Evolutionary conservation across 1,140 invertebrate genomes (phyloP).

Genomic region (Macrosteles quadrilineatus): DNA sequence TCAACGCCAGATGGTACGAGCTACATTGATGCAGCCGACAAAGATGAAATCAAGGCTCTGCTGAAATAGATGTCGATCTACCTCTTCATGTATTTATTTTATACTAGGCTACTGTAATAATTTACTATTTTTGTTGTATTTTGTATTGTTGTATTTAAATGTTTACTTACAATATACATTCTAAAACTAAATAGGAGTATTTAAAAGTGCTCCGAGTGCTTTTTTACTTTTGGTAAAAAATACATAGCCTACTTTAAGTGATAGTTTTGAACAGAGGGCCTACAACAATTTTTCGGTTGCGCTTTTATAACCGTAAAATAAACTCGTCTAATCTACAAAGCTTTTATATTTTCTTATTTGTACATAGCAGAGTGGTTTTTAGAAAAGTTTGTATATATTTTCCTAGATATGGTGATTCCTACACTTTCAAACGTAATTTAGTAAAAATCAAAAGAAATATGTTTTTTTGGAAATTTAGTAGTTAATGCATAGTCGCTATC

Average conservation of each 20-base stretch:
- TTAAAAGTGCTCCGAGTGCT: not conserved
- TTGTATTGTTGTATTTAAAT: conserved; percentile 17
- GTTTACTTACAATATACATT: conserved; percentile 19
- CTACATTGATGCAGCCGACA: conserved; percentile 88
- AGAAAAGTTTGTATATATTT: conserved; percentile 15
- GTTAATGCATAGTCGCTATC: too few relatives aligned
- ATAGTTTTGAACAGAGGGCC: not conserved
- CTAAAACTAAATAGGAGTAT: conserved; percentile 14
- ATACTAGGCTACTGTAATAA: not conserved
- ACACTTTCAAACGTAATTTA: not conserved
- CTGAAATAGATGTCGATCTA: conserved; percentile 47
- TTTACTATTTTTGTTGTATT: conserved; percentile 4
- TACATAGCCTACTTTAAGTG: not conserved
- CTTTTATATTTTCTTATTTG: conserved; percentile 5
- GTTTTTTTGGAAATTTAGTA: too few relatives aligned
- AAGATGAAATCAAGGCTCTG: conserved; percentile 84
- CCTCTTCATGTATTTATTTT: not conserved
- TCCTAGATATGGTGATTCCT: not conserved
- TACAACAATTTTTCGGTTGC: not conserved
- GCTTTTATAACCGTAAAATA: not conserved
- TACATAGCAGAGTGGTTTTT: not conserved
- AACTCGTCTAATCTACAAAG: not conserved
- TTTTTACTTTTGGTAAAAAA: conserved; percentile 4
- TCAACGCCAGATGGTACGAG: conserved; percentile 82
- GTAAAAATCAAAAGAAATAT: too few relatives aligned